Evolutionary conservation across 2,888 invertebrate species (phyloP), one percentile per base, ranked within the genome.

Genomic region (Latrodectus hesperus): DNA sequence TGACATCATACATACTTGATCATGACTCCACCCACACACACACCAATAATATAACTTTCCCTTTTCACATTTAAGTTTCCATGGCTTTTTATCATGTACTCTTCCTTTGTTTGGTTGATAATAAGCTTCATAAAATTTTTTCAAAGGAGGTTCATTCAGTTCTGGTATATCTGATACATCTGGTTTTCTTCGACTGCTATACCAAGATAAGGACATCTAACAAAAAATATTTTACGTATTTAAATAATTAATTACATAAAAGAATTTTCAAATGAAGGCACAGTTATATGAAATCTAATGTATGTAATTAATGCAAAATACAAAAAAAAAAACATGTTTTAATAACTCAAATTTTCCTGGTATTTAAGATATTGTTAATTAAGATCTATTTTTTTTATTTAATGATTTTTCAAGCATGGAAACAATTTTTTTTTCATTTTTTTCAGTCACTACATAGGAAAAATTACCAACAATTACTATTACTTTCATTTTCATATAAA

Each of bases 31-130:
- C 0, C 99, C 99, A 93, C 99, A 99, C 0, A 96, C 93, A 92
- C 99, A 99, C 98, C 99, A 99, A 52, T 94, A 92, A 92, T 98
- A 98, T 0, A 93, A 94, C 92, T 96, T 96, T 64, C 94, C 95
- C 91, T 93, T 93, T 91, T 95, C 94, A 70, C 97, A 93, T 1
- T 92, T 93, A 55, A 97, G 92, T 92, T 95, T 96, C 90, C 98
- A 97, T 0, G 99, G 98, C 91, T 96, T 97, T 91, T 95, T 96
- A 91, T 98, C 98, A 92, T 96, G 97, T 67, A 97, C 94, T 64
- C 93, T 92, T 11, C 98, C 98, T 92, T 95, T 96, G 8, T 94
- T 94, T 16, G 92, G 90, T 92, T 97, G 97, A 77, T 86, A 79
- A 84, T 90, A 90, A 16, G 89, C 84, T 38, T 79, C 76, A 82